Evolutionary conservation across 2,113 vertebrate genomes (phyloP), one percentile per base, ranked within the genome.

Genomic region (Ia io): DNA sequence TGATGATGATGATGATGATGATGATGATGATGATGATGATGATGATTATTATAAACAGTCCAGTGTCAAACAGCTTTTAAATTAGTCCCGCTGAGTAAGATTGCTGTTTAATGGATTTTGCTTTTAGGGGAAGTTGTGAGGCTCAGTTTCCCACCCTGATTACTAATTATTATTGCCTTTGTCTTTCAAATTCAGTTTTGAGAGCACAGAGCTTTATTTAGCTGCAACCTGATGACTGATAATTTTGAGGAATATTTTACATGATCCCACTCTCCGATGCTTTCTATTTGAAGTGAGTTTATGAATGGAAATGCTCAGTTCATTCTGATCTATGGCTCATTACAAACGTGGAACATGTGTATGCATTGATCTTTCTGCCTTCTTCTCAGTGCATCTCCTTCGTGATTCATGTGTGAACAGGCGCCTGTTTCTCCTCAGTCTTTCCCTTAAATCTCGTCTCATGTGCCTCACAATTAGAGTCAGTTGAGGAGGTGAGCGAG

Each of bases 131-230:
- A 93, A 94, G 61, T 85, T 95, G 88, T 96, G 0, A 4, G 79
- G 90, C 53, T 94, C 97, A 63, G 90, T 97, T 86, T 97, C 32
- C 65, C 95, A 63, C 73, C 16, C 84, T 97, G 96, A 95, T 97
- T 97, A 95, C 90, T 97, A 97, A 97, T 98, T 97, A 95, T 95
- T 93, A 78, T 95, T 97, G 92, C 86, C 84, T 95, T 96, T 98
- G 85, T 96, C 44, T 97, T 93, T 97, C 87, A 94, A 95, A 96
- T 87, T 97, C 63, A 96, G 44, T 97, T 96, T 92, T 74, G 83
- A 93, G 77, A 96, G 53, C 30, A 94, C 74, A 73, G 67, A 96
- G 49, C 20, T 96, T 96, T 94, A 89, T 95, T 98, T 84, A 84
- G 69, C 84, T 93, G 53, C 78, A 94, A 63, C 30, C 11, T 61